Conservation (phyloP, 30 jellyfish, hydroid and myxozoan genomes). For the Aurelia sp. region DNA sequence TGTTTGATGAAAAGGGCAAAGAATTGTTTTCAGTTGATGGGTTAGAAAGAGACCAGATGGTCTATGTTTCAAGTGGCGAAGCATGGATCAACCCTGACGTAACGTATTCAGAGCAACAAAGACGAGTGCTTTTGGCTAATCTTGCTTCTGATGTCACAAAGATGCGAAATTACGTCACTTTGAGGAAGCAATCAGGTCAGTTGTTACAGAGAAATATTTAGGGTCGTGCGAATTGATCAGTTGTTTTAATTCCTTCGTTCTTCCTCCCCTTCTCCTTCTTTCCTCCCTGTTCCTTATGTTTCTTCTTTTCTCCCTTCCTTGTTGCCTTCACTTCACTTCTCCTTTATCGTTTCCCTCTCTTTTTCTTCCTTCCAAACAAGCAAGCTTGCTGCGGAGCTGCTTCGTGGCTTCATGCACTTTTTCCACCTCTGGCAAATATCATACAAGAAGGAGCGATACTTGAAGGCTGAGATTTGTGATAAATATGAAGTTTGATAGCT, state of each 20-base stretch:
- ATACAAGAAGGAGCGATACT: too few relatives aligned
- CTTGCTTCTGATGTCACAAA: conserved; percentile 85
- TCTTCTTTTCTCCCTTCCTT: background rate
- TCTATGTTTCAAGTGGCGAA: conserved; percentile 92
- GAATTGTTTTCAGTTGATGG: conserved; percentile 60
- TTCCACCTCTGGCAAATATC: too few relatives aligned
- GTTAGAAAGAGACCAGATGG: conserved; percentile 75
- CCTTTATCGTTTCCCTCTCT: too few relatives aligned
- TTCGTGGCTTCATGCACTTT: too few relatives aligned
- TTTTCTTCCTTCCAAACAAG: too few relatives aligned
- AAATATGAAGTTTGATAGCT: too few relatives aligned
- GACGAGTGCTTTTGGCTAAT: conserved; percentile 76
- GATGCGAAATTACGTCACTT: conserved; percentile 49
- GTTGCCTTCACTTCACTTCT: background rate
- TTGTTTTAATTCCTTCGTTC: background rate
- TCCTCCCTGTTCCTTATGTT: background rate
- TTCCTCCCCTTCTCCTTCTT: background rate
- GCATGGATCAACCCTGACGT: conserved; percentile 81
- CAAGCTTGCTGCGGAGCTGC: too few relatives aligned
- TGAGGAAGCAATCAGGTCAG: conserved; percentile 78
- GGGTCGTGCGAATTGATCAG: background rate
- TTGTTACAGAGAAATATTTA: background rate
- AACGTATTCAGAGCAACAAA: conserved; percentile 75
- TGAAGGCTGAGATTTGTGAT: too few relatives aligned
- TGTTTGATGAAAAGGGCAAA: conserved; percentile 81